Percentiles rank a stretch among this genome's conserved stretches.
These are phyloP conservation scores for Teleogryllus oceanicus DNA, from an alignment of 2,888 invertebrate genomes.

Conservation along the genomic window DNA sequence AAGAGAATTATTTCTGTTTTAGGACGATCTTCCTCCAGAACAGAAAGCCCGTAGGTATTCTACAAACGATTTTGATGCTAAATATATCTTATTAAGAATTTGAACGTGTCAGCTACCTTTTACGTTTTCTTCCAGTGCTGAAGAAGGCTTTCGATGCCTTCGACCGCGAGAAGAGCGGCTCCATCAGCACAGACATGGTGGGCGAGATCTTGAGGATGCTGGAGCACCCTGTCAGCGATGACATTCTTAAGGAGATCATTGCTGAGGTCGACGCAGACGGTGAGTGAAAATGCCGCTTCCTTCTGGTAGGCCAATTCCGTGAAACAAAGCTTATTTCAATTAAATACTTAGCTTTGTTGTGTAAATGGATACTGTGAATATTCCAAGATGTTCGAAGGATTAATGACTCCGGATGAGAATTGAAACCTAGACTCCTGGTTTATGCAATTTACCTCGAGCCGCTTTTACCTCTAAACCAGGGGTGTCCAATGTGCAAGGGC, in stretches of 20 bases:
- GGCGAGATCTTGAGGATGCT: constrained; percentile 52
- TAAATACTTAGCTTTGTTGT: too few species aligned
- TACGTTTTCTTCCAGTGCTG: constrained; percentile 37
- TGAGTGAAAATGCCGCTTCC: constrained; percentile 38
- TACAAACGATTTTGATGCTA: background rate
- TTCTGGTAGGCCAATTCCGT: too few species aligned
- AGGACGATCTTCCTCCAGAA: constrained; percentile 75
- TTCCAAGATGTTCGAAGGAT: too few species aligned
- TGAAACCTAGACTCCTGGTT: too few species aligned
- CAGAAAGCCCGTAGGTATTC: constrained; percentile 68
- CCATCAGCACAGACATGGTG: constrained; percentile 50
- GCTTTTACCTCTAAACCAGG: too few species aligned
- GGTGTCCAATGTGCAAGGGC: too few species aligned
- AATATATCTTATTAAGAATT: background rate
- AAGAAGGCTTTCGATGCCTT: constrained; percentile 54
- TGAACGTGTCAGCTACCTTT: background rate
- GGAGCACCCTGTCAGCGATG: constrained; percentile 53
- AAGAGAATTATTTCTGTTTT: constrained; percentile 46
- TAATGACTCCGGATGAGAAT: too few species aligned
- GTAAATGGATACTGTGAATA: too few species aligned
- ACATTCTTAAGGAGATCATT: constrained; percentile 55
- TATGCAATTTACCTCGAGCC: too few species aligned
- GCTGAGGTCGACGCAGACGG: constrained; percentile 58
- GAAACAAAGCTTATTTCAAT: too few species aligned
- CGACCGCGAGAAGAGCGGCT: constrained; percentile 52